Evolutionary conservation across 2,888 invertebrate genomes (phyloP).

Genomic region (Drosophila maculinotata): DNA sequence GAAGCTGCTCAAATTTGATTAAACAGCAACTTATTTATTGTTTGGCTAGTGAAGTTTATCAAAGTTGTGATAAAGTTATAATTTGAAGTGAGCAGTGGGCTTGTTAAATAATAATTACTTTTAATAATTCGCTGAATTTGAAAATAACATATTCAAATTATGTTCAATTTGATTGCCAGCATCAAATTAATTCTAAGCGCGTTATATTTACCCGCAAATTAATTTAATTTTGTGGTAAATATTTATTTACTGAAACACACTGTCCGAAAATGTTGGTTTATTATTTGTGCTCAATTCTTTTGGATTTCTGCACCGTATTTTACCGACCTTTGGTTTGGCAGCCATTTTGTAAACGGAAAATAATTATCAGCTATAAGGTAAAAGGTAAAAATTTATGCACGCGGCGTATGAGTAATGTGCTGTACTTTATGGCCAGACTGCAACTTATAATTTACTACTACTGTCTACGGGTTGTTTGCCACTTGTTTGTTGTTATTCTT

Average conservation of each 20-base stretch:
- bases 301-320: constrained; percentile 5
- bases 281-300: constrained; percentile 4
- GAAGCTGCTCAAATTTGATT: constrained; percentile 25
- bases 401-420: constrained; percentile 76
- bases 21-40: constrained; percentile 30
- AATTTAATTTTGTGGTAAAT: no score
- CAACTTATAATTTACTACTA: constrained; percentile 75
- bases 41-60: constrained; percentile 8
- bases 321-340: constrained; percentile 29
- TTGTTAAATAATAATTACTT: no score
- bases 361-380: constrained; percentile 60
- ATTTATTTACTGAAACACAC: background rate
- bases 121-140: no score
- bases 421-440: constrained; percentile 59
- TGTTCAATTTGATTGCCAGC: background rate
- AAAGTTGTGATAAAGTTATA: constrained; percentile 23
- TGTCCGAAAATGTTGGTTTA: background rate
- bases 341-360: constrained; percentile 77
- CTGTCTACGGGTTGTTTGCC: constrained; percentile 72
- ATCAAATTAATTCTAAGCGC: no score
- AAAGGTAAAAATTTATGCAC: constrained; percentile 68
- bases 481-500: constrained; percentile 55
- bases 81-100: background rate
- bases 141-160: no score
- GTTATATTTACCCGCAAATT: no score